Conservation (phyloP, 2,113 vertebrate species). For the Myiozetetes cayanensis region DNA sequence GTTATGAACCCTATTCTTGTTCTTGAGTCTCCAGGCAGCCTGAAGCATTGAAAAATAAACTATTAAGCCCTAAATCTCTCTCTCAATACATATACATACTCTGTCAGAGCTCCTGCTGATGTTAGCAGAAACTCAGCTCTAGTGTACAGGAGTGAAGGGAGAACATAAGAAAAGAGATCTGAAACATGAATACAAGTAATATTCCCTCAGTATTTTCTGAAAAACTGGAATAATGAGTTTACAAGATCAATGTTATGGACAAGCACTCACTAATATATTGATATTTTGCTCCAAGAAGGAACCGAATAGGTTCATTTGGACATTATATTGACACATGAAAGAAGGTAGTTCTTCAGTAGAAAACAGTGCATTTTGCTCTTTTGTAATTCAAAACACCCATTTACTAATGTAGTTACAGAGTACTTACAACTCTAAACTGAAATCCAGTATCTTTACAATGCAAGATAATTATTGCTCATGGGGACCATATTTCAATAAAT, state of each 20-base stretch:
- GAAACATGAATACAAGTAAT: background rate
- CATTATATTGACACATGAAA: background rate
- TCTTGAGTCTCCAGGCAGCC: conserved; percentile 91
- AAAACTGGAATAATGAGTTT: background rate
- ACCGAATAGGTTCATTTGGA: background rate
- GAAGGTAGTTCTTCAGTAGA: background rate
- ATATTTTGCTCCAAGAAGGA: background rate
- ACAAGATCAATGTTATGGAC: background rate
- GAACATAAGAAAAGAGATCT: background rate
- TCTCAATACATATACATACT: background rate
- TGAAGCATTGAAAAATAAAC: conserved; percentile 65
- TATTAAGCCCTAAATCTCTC: background rate
- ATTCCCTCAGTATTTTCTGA: background rate
- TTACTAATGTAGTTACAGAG: background rate
- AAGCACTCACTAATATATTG: background rate
- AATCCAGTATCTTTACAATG: background rate
- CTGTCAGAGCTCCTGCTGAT: background rate
- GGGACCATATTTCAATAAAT: background rate
- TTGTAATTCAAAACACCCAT: background rate
- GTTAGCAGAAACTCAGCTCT: background rate
- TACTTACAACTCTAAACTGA: background rate
- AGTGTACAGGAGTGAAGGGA: background rate
- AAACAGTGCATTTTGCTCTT: background rate
- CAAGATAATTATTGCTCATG: background rate
- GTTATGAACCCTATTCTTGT: conserved; percentile 94